A percentile compares a stretch with the other conserved stretches of the same genome.
phyloP scores from a whole-genome alignment of 2,888 invertebrate genomes.

The Ypsolopha scabrella region DNA sequence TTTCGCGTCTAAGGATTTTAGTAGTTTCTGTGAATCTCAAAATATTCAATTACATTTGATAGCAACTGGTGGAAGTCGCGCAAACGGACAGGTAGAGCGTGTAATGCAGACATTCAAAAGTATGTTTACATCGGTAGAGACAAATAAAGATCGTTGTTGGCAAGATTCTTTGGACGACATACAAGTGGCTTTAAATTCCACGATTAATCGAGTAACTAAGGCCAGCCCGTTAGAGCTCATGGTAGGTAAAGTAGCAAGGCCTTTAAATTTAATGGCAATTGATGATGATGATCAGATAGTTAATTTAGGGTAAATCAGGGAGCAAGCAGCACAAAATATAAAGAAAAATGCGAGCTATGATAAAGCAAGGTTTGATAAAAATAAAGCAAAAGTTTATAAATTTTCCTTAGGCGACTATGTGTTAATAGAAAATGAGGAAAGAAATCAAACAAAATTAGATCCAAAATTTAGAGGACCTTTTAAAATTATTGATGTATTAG shows the following conservation, averaged over 20 bases:
- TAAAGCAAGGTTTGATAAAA: too few species aligned
- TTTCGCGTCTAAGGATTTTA: too few species aligned
- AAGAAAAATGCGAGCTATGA: too few species aligned
- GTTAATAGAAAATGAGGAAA: too few species aligned
- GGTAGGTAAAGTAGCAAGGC: conserved; percentile 14
- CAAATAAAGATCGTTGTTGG: conserved; percentile 13
- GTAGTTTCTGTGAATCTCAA: conserved; percentile 14
- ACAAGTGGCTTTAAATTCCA: conserved; percentile 20
- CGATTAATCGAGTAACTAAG: conserved; percentile 15
- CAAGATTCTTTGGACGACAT: conserved; percentile 18
- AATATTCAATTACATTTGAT: conserved; percentile 16
- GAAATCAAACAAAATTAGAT: too few species aligned
- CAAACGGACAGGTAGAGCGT: conserved; percentile 21
- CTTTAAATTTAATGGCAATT: neutral
- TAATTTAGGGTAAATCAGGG: too few species aligned
- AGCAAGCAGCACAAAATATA: too few species aligned
- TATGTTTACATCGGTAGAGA: conserved; percentile 18
- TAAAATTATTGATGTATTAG: too few species aligned
- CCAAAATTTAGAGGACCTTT: too few species aligned
- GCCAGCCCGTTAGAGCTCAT: conserved; percentile 18
- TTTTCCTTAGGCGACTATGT: too few species aligned
- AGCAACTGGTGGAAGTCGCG: conserved; percentile 16
- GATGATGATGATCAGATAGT: neutral
- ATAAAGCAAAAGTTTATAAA: too few species aligned
- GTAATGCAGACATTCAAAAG: conserved; percentile 15